Percentiles rank a stretch among this genome's conserved stretches.
Conservation (phyloP, 2,113 vertebrate genomes). For the Marcusenius ussheri region DNA sequence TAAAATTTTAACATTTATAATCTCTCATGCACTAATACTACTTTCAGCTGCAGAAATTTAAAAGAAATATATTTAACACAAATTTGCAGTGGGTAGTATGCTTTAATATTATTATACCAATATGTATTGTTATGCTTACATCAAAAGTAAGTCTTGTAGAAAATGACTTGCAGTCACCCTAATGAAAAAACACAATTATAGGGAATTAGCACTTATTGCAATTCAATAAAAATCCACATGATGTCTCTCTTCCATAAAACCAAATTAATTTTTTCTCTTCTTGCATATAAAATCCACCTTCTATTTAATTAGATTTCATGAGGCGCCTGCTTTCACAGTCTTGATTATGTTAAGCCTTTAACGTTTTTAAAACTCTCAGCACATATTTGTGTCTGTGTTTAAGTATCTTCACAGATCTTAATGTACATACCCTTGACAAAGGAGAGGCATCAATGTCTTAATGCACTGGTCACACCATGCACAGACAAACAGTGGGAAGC, state of each 20-base stretch:
- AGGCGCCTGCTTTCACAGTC: constrained; percentile 8
- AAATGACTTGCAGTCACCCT: not conserved
- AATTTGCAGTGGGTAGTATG: not conserved
- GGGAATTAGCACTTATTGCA: not conserved
- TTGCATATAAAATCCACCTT: constrained; percentile 25
- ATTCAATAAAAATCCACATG: constrained; percentile 46
- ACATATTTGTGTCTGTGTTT: not conserved
- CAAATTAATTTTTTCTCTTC: constrained; percentile 10
- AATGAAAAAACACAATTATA: not conserved
- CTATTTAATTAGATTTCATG: constrained; percentile 12
- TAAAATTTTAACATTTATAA: not conserved
- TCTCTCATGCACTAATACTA: not conserved
- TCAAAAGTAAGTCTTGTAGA: not conserved
- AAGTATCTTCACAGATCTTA: not conserved
- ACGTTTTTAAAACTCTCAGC: not conserved
- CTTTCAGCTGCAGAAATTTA: not conserved
- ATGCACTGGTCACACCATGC: not conserved
- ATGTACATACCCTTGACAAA: not conserved
- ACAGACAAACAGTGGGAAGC: not conserved
- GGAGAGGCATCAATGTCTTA: not conserved
- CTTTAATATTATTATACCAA: not conserved
- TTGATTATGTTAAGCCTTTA: constrained; percentile 15
- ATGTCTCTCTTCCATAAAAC: constrained; percentile 58
- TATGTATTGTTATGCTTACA: not conserved
- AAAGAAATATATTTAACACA: not conserved